Evolutionary conservation across 2,113 vertebrate genomes (phyloP), one percentile per base, ranked within the genome.

Genomic region (Coptodon bakossiorum): DNA sequence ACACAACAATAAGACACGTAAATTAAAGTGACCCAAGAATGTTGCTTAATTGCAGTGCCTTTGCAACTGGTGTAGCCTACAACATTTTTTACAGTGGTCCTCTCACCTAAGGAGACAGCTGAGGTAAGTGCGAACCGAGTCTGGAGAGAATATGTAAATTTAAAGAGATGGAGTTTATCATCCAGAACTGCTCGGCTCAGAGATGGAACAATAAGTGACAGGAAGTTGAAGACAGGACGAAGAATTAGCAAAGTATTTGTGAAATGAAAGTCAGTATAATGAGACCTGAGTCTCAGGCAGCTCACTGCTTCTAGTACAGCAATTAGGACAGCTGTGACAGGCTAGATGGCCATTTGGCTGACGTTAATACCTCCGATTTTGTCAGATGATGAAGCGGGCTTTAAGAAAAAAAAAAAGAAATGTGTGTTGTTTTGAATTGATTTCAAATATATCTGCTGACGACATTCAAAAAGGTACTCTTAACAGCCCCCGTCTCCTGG

Each of bases 121-220:
- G 90, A 88, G 53, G 71, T 40, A 38, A 83, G 43, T 40, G 56
- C 6, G 2, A 71, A 61, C 59, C 73, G 80, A 78, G 76, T 89
- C 84, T 82, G 80, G n/a, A 82, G 80, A 86, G 80, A 79, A 91
- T 94, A 96, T 95, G 94, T 90, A 92, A 95, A 95, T 94, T 80
- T 71, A 83, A 88, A 80, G 84, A 94, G 91, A 94, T 91, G 90
- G 91, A 91, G 89, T 95, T 94, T 95, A 93, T 96, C 92, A 96
- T 95, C 94, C 94, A 94, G 93, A 96, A 96, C 92, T 89, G 16
- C 76, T 92, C 73, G 17, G 86, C 86, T 84, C 90, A 40, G 82
- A 91, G 87, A 93, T 53, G 36, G 92, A 91, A 91, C 92, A 92
- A 90, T 91, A 93, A 91, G 85, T 94, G 91, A 94, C 88, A 90